Base-by-base conservation (phyloP, 2,113 vertebrate genomes). In the Macroglossus sobrinus region DNA sequence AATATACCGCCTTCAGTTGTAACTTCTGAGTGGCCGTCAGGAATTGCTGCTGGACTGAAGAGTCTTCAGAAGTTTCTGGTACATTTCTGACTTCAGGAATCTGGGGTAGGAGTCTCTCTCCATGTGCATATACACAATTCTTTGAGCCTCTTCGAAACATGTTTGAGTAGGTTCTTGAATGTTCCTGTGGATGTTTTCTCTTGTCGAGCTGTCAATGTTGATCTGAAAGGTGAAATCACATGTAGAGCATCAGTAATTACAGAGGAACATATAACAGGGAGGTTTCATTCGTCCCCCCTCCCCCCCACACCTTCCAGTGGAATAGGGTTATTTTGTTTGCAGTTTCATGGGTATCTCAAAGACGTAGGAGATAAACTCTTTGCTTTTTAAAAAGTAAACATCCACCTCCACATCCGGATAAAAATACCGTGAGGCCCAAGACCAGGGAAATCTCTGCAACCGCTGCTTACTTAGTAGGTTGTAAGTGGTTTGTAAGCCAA, bases 101-200 rank as follows among this genome's bases (percentile, higher is more conserved):
- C 98, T 84, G 24, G 99, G 99, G 80, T 99, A 99, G 28, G 99
- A 99, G 98, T 99, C 99, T 94, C 99, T 99, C 97, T 99, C 99
- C 99, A 99, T 99, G 74, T 99, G 98, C 91, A 97, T 98, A 15
- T 99, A 99, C 87, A 99, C 99, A n/a, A 99, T 99, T 98, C 98
- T 99, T 96, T 99, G 99, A 81, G 99, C 99, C 75, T 99, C 99
- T 66, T 99, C 99, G 90, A 99, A 99, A 96, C 99, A 99, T 1
- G 98, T 97, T 68, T 94, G 30, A 74, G 98, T 99, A 92, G 99
- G 98, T 94, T 98, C 98, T 96, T 98, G 99, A 96, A 99, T 98
- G 64, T 98, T 99, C 89, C 90, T 98, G 94, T 98, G 98, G 97
- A 99, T 98, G 5, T 94, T 89, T 97, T 99, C 99, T 84, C 99